Conservation (phyloP, 2,797 vertebrate genomes). For the Sebastes minor region DNA sequence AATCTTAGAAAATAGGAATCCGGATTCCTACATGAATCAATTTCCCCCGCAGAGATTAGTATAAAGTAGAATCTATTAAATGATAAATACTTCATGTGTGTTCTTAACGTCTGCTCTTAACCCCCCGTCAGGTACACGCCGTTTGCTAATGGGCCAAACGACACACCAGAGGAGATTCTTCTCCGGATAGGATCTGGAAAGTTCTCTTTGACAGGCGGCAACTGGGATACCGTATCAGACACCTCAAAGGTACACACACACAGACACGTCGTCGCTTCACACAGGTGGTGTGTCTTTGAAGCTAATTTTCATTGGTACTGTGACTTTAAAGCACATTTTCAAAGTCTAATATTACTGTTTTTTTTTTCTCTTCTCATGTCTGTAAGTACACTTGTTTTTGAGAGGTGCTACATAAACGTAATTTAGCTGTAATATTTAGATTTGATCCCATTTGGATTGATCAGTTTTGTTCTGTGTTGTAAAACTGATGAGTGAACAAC, state of each 20-base stretch:
- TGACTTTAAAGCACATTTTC: not conserved
- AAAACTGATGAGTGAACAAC: not conserved
- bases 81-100: not conserved
- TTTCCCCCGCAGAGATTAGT: rapidly evolving
- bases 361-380: not conserved
- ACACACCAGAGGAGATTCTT: constrained; percentile 97
- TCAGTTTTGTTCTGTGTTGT: not conserved
- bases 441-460: not conserved
- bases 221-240: constrained; percentile 98
- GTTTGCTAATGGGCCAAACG: constrained; percentile 96
- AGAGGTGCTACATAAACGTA: not conserved
- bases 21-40: too few relatives aligned
- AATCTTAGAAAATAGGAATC: too few relatives aligned
- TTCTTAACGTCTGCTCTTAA: not conserved
- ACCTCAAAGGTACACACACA: constrained; percentile 89
- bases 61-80: not conserved
- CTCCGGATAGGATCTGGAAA: constrained; percentile 95
- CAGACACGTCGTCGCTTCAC: not conserved
- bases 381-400: not conserved
- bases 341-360: not conserved
- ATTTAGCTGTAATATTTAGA: not conserved
- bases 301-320: not conserved
- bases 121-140: constrained; percentile 90
- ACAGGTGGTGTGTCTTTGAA: not conserved
- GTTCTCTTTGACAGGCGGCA: constrained; percentile 94